A percentile compares a stretch with the other conserved stretches of the same genome.
phyloP scores from a whole-genome alignment of 2,113 vertebrate species.

The Poeciliopsis retropinna region DNA sequence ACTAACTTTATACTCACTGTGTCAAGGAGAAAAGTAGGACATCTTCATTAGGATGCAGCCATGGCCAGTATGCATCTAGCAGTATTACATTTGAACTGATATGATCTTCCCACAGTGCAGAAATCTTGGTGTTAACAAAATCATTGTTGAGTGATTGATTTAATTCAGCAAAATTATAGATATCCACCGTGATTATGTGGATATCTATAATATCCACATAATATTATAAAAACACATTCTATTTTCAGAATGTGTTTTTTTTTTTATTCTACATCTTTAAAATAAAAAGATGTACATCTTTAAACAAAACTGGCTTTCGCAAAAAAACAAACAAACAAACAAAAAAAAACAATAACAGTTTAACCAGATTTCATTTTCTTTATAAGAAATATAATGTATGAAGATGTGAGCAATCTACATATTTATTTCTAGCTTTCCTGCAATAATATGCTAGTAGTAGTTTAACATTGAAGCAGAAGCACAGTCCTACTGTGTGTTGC shows the following conservation, averaged over 20 bases:
- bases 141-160: too few species aligned
- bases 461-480: too few species aligned
- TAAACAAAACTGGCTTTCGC: neutral
- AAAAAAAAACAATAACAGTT: too few species aligned
- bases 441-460: too few species aligned
- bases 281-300: neutral
- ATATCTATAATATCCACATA: too few species aligned
- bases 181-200: neutral
- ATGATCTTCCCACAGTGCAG: neutral
- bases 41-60: neutral
- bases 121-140: neutral
- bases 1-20: conserved; percentile 37
- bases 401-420: neutral
- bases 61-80: neutral
- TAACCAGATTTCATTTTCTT: neutral
- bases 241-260: neutral
- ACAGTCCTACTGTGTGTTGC: too few species aligned
- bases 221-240: too few species aligned
- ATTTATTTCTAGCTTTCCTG: too few species aligned
- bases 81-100: conserved; percentile 3
- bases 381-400: neutral
- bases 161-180: too few species aligned
- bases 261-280: neutral
- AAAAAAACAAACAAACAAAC: too few species aligned
- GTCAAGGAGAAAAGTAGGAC: conserved; percentile 55